phyloP scores from a whole-genome alignment of 2,888 invertebrate species.

The Labia minor region DNA sequence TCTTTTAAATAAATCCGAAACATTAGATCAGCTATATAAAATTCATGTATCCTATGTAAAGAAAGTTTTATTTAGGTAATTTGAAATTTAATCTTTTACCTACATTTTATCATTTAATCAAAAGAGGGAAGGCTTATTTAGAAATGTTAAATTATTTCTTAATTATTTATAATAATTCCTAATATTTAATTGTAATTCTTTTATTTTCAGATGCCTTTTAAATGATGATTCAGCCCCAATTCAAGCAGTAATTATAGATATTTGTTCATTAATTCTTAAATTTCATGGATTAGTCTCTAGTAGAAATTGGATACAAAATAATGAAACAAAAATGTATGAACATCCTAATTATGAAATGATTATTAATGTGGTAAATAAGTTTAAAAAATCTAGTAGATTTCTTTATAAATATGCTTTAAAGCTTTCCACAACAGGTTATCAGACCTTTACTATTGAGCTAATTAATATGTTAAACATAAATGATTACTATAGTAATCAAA shows the following conservation, averaged over 20 bases:
- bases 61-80: conserved; percentile 55
- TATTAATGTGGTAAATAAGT: conserved; percentile 48
- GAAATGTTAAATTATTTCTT: no score
- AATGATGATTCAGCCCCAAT: conserved; percentile 58
- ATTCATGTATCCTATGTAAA: conserved; percentile 65
- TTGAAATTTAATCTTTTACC: conserved; percentile 24
- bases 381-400: conserved; percentile 48
- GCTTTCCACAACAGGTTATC: conserved; percentile 54
- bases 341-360: conserved; percentile 49
- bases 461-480: conserved; percentile 56
- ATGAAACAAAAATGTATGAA: conserved; percentile 38
- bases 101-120: background rate
- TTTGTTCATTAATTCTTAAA: conserved; percentile 60
- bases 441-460: conserved; percentile 53
- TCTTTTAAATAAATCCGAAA: conserved; percentile 51
- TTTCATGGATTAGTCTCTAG: conserved; percentile 48
- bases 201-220: conserved; percentile 50
- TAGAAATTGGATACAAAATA: conserved; percentile 46
- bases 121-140: no score
- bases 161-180: background rate
- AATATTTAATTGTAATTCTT: conserved; percentile 13
- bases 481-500: conserved; percentile 38
- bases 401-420: conserved; percentile 51
- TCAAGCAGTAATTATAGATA: conserved; percentile 55
- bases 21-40: conserved; percentile 60